phyloP scores from a whole-genome alignment of 2,113 vertebrate genomes.

The Tupaia tana region DNA sequence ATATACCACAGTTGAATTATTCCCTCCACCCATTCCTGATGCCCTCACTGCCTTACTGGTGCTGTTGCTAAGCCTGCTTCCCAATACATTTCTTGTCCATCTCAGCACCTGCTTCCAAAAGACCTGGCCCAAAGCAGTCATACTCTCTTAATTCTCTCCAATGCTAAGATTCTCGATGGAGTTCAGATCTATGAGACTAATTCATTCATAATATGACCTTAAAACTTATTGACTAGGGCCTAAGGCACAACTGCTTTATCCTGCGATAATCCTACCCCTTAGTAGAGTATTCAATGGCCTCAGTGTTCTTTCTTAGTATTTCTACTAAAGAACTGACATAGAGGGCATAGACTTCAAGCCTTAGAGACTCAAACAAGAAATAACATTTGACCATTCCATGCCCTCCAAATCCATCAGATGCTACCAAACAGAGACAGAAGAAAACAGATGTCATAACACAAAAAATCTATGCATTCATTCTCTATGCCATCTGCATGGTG shows the following conservation, averaged over 20 bases:
- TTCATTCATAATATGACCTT: slow-evolving; percentile 43
- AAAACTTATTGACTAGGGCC: slow-evolving; percentile 43
- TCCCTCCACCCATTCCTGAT: background rate
- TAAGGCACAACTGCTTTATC: slow-evolving; percentile 52
- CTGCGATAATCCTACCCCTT: slow-evolving; percentile 35
- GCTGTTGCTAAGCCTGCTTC: background rate
- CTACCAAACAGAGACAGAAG: background rate
- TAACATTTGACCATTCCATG: background rate
- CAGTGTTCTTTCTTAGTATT: background rate
- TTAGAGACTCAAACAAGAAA: slow-evolving; percentile 33
- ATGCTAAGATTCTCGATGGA: background rate
- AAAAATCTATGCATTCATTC: background rate
- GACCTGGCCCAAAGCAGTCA: background rate
- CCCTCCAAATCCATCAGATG: slow-evolving; percentile 49
- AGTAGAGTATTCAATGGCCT: background rate
- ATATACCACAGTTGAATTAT: background rate
- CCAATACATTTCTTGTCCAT: background rate
- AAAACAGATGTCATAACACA: background rate
- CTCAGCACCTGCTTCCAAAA: background rate
- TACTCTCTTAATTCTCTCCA: background rate
- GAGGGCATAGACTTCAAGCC: background rate
- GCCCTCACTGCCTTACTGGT: background rate
- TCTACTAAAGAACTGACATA: background rate
- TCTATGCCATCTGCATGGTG: background rate
- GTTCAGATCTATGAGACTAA: background rate